A percentile compares a stretch with the other conserved stretches of the same genome.
Conservation (phyloP, 1,140 invertebrate genomes). For the Bombus superbus region DNA sequence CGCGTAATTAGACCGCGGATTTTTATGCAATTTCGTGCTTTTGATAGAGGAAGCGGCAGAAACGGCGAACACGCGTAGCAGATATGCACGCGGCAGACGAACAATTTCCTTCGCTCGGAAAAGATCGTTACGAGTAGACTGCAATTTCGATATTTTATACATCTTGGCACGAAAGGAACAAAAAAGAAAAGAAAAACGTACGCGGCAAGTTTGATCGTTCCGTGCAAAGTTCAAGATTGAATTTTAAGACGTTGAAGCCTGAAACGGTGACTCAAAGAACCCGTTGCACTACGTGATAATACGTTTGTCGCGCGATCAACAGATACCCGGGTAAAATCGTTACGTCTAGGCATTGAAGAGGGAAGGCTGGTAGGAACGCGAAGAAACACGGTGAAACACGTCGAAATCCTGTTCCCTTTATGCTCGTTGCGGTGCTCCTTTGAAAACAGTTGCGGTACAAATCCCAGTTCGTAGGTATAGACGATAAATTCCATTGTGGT, state of each 20-base stretch:
- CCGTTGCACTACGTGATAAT: background rate
- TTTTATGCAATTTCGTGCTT: too few species aligned
- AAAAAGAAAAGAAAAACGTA: too few species aligned
- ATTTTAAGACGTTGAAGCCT: background rate
- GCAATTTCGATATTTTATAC: too few species aligned
- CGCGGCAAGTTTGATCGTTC: background rate
- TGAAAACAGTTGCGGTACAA: conserved; percentile 52
- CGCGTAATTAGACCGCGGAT: too few species aligned
- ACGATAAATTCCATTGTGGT: conserved; percentile 55
- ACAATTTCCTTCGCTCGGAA: too few species aligned
- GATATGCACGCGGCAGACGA: too few species aligned
- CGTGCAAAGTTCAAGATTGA: background rate
- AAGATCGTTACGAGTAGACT: too few species aligned
- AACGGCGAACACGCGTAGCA: too few species aligned
- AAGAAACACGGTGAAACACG: background rate
- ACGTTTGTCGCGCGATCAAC: conserved; percentile 17
- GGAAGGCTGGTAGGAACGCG: background rate
- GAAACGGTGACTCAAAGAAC: background rate
- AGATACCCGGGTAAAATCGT: conserved; percentile 12
- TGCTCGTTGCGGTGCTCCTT: conserved; percentile 44
- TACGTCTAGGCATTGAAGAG: background rate
- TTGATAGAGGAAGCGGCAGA: too few species aligned
- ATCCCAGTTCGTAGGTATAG: conserved; percentile 46
- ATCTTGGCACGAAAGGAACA: too few species aligned
- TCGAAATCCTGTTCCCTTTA: conserved; percentile 48